Base-by-base conservation (phyloP, 2,113 vertebrate species). In the Cololabis saira region DNA sequence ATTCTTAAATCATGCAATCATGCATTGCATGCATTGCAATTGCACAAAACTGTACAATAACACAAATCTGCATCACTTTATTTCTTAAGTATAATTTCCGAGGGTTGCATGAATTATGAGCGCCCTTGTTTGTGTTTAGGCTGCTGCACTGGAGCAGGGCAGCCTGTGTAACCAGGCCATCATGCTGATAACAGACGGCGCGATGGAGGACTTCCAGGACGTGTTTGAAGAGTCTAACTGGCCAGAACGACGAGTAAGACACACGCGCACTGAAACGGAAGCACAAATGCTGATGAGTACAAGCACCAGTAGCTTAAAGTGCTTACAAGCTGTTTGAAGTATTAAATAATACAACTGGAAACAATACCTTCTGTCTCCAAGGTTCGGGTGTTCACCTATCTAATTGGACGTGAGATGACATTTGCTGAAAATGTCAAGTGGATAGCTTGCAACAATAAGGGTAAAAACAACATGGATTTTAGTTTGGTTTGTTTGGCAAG, bases 401-500 rank as follows among this genome's bases (percentile, higher is more conserved):
- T 99, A 58, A 99, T 99, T 37, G 97, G 97, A 43, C 93, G 96
- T 49, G 97, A 99, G 71, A 93, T 98, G 88, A 96, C 95, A 0
- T 99, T 98, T 67, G 96, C 95, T 15, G 92, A 95, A 1, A 95
- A 93, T 0, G 91, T 97, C 56, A 98, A 95, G 76, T 96, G 97
- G 97, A 99, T 99, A 0, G 96, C 97, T 15, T 98, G 97, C 91
- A 98, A 95, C 85, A 99, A 98, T 80, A 98, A 98, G 92, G 97
- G 96, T 95, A 73, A 48, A 44, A 14, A 15, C 15, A 12, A 62
- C 22, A 13, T 41, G 15, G 18, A 19, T 59, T 59, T 16, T 10
- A 14, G 27, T 50, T 60, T 57, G 10, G 11, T 43, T 41, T 45
- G 11, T 59, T 40, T 65, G 1, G 10, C 4, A 18, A 10, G 21